Base-by-base conservation (phyloP, 2,113 vertebrate species). In the Scomber japonicus region DNA sequence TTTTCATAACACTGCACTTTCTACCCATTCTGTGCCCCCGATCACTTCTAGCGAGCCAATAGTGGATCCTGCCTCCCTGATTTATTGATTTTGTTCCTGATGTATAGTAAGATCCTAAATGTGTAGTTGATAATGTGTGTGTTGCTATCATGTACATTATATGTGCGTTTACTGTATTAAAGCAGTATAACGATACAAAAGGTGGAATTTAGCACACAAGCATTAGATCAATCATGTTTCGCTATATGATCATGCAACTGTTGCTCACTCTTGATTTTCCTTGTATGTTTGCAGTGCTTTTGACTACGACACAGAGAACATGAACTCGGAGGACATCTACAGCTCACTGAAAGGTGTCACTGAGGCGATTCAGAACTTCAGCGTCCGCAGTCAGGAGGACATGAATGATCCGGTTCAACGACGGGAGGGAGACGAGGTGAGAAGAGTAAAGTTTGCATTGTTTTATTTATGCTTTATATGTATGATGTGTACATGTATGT, bases 321-420 rank as follows among this genome's bases (percentile, higher is more conserved):
- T 99, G 97, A 98, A 99, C 94, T 97, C 98, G 4, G 98, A 99
- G 92, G 98, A 99, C 91, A 99, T 99, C 93, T 99, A 99, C 93
- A 98, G 98, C 88, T 99, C 97, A 65, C 96, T 99, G 78, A 96
- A 97, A 91, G 98, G 98, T 17, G 97, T 99, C 76, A 99, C 97
- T 11, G 97, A 99, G 94, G 98, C 98, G 50, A 99, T 99, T 91
- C 98, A 99, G 94, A 99, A 98, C 91, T 98, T 98, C 89, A 98
- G 97, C 78, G 97, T 98, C 81, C 96, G 97, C 75, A 99, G 97
- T 90, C 97, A 98, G 82, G 98, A 99, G 83, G 98, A 99, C 88
- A 98, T 99, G 97, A 97, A 97, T 4, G 97, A 99, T 16, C 96
- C 97, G 13, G 80, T 96, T 24, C 96, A 94, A 91, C 95, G 90